These are phyloP conservation scores for Leuciscus idus DNA, from an alignment of 2,113 vertebrate genomes.

Conservation along the genomic window DNA sequence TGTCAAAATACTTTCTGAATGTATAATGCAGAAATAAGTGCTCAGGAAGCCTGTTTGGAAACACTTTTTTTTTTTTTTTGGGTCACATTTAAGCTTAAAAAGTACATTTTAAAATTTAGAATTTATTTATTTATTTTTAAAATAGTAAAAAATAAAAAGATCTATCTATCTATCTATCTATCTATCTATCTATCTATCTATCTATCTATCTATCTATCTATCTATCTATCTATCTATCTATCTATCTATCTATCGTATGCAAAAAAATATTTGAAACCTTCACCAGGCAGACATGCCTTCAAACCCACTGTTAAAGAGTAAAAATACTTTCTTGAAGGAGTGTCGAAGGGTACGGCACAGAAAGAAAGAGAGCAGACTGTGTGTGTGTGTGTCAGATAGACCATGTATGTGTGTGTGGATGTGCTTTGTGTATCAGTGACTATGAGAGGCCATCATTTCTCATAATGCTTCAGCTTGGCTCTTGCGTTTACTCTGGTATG, in stretches of 20 bases:
- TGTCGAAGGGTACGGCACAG: not conserved
- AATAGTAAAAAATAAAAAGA: no score
- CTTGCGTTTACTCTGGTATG: not conserved
- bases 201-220: no score
- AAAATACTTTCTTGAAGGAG: not conserved
- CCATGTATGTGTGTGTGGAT: not conserved
- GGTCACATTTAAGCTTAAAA: no score
- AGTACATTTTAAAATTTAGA: no score
- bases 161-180: no score
- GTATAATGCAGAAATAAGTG: no score
- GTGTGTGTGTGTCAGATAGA: not conserved
- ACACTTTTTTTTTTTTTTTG: not conserved
- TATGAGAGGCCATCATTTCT: slow-evolving; percentile 5
- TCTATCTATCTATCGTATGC: no score
- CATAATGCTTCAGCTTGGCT: slow-evolving; percentile 10
- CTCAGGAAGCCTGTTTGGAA: not conserved
- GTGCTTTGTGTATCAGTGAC: slow-evolving; percentile 16
- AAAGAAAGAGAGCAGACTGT: not conserved
- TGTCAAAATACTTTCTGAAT: not conserved
- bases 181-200: no score
- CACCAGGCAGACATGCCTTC: not conserved
- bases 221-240: no score
- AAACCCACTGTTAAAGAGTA: not conserved
- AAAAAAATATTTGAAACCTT: not conserved
- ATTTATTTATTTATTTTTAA: no score